Percentiles rank a stretch among this genome's conserved stretches.
Evolutionary conservation across 2,797 vertebrate species (phyloP).

Genomic region (Thunnus albacares): DNA sequence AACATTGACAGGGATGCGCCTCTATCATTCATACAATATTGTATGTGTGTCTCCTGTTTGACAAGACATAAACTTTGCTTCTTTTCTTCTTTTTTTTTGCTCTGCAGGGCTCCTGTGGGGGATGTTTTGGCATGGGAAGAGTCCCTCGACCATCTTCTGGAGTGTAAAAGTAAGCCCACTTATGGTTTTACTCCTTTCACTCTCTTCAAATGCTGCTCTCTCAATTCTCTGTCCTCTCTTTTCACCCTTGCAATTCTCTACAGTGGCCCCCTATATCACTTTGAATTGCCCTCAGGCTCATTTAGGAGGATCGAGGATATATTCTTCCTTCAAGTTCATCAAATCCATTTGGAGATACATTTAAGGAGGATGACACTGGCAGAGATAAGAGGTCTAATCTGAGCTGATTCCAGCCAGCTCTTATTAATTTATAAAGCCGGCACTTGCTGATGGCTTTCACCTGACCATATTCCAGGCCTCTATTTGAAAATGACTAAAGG

Average conservation of each 20-base stretch:
- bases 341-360: constrained; percentile 69
- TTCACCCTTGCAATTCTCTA: not conserved
- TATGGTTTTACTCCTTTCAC: constrained; percentile 15
- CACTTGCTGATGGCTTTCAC: constrained; percentile 48
- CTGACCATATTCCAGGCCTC: constrained; percentile 51
- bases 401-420: constrained; percentile 54
- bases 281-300: constrained; percentile 31
- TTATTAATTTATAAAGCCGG: constrained; percentile 52
- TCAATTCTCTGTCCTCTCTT: constrained; percentile 17
- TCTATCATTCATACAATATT: not conserved
- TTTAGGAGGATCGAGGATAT: constrained; percentile 38
- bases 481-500: constrained; percentile 63
- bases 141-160: constrained; percentile 71
- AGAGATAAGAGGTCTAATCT: constrained; percentile 59
- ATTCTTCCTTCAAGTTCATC: constrained; percentile 62
- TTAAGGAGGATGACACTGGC: constrained; percentile 49
- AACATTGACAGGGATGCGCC: not conserved
- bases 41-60: not conserved
- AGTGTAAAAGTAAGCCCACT: constrained; percentile 74
- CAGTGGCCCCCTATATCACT: constrained; percentile 19
- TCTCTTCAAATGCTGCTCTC: constrained; percentile 2
- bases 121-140: constrained; percentile 64
- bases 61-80: not conserved
- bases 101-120: constrained; percentile 64
- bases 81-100: not conserved